Evolutionary conservation across 2,888 invertebrate genomes (phyloP).

Genomic region (Pherbina coryleti): DNA sequence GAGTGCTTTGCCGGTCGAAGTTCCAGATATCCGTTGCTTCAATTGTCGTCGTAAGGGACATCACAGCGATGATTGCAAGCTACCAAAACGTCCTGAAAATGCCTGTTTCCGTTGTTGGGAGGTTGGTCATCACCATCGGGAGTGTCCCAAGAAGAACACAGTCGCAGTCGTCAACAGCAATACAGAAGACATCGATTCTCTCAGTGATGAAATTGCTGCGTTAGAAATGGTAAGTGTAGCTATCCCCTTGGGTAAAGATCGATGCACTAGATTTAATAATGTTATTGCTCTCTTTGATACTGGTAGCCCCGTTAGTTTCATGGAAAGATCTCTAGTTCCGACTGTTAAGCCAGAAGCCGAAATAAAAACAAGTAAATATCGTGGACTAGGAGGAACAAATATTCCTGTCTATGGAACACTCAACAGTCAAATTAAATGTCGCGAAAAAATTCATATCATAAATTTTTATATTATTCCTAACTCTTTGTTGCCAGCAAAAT

Average conservation of each 20-base stretch:
- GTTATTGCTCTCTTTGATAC: background rate
- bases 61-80: background rate
- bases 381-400: too few species aligned
- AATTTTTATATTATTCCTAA: constrained; percentile 11
- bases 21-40: background rate
- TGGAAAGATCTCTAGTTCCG: background rate
- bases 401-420: background rate
- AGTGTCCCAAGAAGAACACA: background rate
- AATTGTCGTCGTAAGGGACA: background rate
- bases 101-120: constrained; percentile 19
- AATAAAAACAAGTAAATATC: background rate
- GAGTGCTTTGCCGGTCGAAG: too few species aligned
- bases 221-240: background rate
- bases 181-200: background rate
- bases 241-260: background rate
- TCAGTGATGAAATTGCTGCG: background rate
- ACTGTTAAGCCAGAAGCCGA: background rate
- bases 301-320: background rate
- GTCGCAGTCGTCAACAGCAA: background rate
- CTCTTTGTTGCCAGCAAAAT: too few species aligned
- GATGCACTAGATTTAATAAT: background rate
- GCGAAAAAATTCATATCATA: background rate
- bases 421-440: background rate
- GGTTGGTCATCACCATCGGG: background rate
- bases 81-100: background rate